Base-by-base conservation (phyloP, 2,888 invertebrate species). In the Hydroisotoma schaefferi region DNA sequence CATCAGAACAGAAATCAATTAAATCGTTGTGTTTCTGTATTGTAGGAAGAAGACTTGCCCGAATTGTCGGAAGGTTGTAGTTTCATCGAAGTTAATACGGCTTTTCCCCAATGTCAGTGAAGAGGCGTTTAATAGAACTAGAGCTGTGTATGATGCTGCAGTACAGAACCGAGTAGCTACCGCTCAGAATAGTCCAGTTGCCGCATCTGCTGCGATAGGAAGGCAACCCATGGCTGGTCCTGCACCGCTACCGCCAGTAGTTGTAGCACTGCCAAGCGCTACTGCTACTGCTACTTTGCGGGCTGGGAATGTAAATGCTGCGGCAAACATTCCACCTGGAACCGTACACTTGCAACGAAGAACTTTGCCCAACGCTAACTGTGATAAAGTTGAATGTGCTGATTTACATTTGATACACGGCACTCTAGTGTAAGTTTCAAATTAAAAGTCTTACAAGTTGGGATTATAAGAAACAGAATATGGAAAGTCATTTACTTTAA, bases 1-100 rank as follows among this genome's bases (percentile, higher is more conserved):
- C n/a, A n/a, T n/a, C n/a, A n/a, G n/a, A n/a, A n/a, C n/a, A n/a
- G n/a, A n/a, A n/a, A n/a, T n/a, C n/a, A n/a, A n/a, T n/a, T n/a
- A n/a, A n/a, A n/a, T n/a, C n/a, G n/a, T n/a, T n/a, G n/a, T n/a
- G n/a, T n/a, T n/a, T n/a, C 28, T 23, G 8, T 5, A 49, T 29
- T 12, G 18, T 43, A 61, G 67, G 6, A 56, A 53, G 27, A 58
- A 59, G 15, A 64, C 62, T 1, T 70, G 69, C 55, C 69, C 69
- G 5, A 64, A 60, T 26, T 70, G 69, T 20, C 54, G 67, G 0
- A 65, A 63, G 51, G 5, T 22, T 1, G n/a, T n/a, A n/a, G 51
- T 67, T 29, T 40, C 51, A 18, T 46, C 25, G 15, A 67, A 64
- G 25, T n/a, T 59, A 1, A 44, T 63, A 54, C 55, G 56, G 1